Conservation (phyloP, 2,113 vertebrate genomes). For the Pristiophorus japonicus region DNA sequence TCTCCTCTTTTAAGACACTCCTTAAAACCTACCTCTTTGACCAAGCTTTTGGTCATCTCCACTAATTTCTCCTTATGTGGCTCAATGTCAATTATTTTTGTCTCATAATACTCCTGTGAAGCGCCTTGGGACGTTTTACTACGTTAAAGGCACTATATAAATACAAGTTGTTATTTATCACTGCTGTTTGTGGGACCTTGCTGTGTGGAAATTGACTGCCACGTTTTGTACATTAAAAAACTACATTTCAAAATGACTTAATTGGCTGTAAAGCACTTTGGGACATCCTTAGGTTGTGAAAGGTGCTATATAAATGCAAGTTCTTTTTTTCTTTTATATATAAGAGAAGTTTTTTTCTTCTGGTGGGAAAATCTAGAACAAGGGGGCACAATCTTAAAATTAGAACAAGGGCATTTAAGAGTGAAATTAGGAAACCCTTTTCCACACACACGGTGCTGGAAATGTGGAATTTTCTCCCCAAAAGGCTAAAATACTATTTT, state of each 20-base stretch:
- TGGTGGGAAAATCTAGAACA: neutral
- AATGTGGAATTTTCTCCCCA: neutral
- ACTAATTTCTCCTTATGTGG: too few relatives aligned
- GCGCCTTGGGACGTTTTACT: too few relatives aligned
- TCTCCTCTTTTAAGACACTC: too few relatives aligned
- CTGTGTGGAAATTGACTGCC: too few relatives aligned
- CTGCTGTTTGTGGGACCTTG: too few relatives aligned
- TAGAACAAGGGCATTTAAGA: neutral
- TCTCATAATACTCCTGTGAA: too few relatives aligned
- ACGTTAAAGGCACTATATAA: too few relatives aligned
- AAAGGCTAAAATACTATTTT: neutral
- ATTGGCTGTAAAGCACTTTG: neutral
- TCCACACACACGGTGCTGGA: neutral
- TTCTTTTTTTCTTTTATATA: neutral
- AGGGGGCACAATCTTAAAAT: neutral
- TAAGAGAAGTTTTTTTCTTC: neutral
- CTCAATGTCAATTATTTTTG: too few relatives aligned
- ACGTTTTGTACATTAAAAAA: too few relatives aligned
- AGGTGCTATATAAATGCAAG: neutral
- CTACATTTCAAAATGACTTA: neutral
- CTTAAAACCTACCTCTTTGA: too few relatives aligned
- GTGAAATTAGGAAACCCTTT: neutral
- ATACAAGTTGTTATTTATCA: too few relatives aligned
- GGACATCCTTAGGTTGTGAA: neutral
- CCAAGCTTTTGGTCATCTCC: too few relatives aligned